Conservation (phyloP, 2,888 invertebrate species). For the Tenthredo livida region DNA sequence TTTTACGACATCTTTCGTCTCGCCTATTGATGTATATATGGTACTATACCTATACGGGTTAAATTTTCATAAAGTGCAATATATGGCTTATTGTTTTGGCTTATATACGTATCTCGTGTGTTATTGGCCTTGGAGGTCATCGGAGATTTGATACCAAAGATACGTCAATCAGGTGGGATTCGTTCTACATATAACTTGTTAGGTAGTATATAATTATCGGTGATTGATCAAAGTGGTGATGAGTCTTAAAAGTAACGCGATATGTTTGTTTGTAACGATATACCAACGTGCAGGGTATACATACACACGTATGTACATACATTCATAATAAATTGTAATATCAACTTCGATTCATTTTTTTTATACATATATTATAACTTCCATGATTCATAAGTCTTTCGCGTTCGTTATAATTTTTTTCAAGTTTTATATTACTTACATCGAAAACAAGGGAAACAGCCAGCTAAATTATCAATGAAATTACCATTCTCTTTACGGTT, state of each 20-base stretch:
- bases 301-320: not conserved
- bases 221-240: slow-evolving; percentile 21
- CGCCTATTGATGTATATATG: not conserved
- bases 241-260: slow-evolving; percentile 13
- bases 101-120: not conserved
- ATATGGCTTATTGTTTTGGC: not conserved
- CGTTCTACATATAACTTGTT: not conserved
- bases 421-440: not conserved
- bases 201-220: not conserved
- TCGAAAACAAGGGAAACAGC: not conserved
- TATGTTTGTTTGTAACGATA: slow-evolving; percentile 14
- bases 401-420: not conserved
- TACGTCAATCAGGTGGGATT: slow-evolving; percentile 8
- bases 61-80: not conserved
- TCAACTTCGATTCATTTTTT: not conserved
- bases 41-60: not conserved
- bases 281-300: not conserved
- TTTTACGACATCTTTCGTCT: not conserved
- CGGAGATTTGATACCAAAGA: slow-evolving; percentile 29
- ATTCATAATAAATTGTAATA: not conserved
- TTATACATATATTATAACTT: not conserved
- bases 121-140: slow-evolving; percentile 16
- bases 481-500: not conserved
- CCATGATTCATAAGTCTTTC: not conserved
- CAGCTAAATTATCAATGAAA: not conserved